A percentile compares a stretch with the other conserved stretches of the same genome.
Conservation (phyloP, 2,888 invertebrate species). For the Calephelis perditalis region DNA sequence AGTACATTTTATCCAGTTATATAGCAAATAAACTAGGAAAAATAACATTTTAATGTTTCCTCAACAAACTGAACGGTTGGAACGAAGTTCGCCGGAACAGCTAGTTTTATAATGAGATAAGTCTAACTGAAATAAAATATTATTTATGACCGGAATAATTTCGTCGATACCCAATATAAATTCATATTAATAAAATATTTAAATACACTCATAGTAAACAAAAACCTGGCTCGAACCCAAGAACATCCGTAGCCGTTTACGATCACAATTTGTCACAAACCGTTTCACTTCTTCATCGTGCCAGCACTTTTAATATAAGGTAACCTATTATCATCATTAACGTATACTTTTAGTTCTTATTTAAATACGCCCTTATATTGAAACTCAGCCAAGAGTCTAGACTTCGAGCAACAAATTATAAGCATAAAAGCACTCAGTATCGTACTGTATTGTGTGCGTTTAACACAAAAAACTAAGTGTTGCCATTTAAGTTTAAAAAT, state of each 20-base stretch:
- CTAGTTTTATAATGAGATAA: neutral
- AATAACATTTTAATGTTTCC: no score
- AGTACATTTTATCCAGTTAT: no score
- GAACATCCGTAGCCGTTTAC: neutral
- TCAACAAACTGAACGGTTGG: no score
- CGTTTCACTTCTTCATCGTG: constrained; percentile 2
- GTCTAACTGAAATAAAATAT: neutral
- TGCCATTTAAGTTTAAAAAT: constrained; percentile 26
- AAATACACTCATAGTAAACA: constrained; percentile 9
- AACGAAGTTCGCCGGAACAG: no score
- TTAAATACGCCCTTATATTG: constrained; percentile 47
- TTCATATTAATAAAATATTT: constrained; percentile 8
- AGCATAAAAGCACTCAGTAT: constrained; percentile 44
- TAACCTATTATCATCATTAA: neutral
- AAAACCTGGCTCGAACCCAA: constrained; percentile 1
- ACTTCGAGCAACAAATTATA: constrained; percentile 43
- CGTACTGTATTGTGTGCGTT: constrained; percentile 40
- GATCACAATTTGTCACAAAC: constrained; percentile 8
- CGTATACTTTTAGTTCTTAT: constrained; percentile 23
- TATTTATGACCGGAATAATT: neutral
- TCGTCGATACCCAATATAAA: constrained; percentile 1
- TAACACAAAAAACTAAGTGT: constrained; percentile 15
- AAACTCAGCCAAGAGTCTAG: constrained; percentile 58
- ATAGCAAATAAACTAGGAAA: no score
- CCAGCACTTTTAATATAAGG: constrained; percentile 1